Base-by-base conservation (phyloP, 1,140 invertebrate species). In the Papilio dardanus region DNA sequence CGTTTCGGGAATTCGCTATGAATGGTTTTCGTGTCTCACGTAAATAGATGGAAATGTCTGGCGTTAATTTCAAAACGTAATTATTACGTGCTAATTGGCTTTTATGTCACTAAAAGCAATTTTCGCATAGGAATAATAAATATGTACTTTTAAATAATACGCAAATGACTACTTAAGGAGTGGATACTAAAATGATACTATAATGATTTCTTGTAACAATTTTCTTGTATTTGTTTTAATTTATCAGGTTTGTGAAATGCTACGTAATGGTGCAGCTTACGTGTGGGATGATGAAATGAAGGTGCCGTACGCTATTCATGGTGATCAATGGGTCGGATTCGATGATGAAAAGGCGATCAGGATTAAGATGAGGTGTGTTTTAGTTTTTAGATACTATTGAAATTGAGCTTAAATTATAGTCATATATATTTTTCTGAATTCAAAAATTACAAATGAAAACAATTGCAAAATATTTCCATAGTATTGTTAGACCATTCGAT, bases 231-330 rank as follows among this genome's bases (percentile, higher is more conserved):
- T 24, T 10, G 8, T 24, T 78, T 30, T 78, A 5, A 65, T 54
- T 77, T 73, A 80, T 28, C 77, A 97, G 97, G 95, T 99, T 46
- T 99, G 98, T 85, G 98, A 99, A 84, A 97, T 99, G 94, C 92
- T 99, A 3, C 95, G 95, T 42, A 97, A 97, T 81, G 98, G 98
- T 24, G 98, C 98, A 0, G 98, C 98, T 0, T 94, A 99, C 5
- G 97, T 99, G 0, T 99, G 98, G 98, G 98, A 99, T 86, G 98
- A 98, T 80, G 98, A 99, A 90, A 98, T 98, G 92, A 97, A 98
- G 90, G 98, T 98, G 68, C 98, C 98, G 54, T 99, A 99, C 87
- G 97, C 97, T 1, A 98, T 98, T 88, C 95, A 95, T 73, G 96
- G 95, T 14, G 96, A 99, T 87, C 98, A 99, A 82, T 99, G 98